A percentile compares a stretch with the other conserved stretches of the same genome.
Evolutionary conservation across 2,888 invertebrate species (phyloP).

Genomic region (Drosophila neonasuta): DNA sequence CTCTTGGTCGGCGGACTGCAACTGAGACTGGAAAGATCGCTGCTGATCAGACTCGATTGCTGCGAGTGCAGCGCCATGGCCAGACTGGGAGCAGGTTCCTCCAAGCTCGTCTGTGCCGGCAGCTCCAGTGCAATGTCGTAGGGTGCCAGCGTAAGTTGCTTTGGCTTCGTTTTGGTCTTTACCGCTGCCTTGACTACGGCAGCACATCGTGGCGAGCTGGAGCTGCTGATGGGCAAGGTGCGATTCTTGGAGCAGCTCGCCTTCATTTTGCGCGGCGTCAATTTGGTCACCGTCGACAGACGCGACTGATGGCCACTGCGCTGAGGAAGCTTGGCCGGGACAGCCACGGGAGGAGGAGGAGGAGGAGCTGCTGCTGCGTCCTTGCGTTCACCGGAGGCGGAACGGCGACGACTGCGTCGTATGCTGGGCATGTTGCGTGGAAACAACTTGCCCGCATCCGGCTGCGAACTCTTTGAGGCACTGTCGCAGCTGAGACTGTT

Average conservation of each 20-base stretch:
- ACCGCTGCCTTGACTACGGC: conserved; percentile 52
- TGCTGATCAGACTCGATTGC: conserved; percentile 71
- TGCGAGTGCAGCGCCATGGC: conserved; percentile 62
- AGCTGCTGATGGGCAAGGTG: conserved; percentile 10
- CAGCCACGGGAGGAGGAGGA: conserved; percentile 26
- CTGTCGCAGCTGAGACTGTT: conserved; percentile 60
- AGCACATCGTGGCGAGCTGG: background rate
- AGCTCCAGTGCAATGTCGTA: conserved; percentile 65
- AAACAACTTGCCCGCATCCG: conserved; percentile 77
- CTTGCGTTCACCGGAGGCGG: conserved; percentile 42
- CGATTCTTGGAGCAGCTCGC: conserved; percentile 71
- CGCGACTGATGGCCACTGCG: conserved; percentile 55
- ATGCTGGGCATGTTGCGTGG: conserved; percentile 81
- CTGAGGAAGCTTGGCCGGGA: conserved; percentile 42
- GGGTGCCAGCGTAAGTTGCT: conserved; percentile 67
- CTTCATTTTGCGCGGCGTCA: conserved; percentile 68
- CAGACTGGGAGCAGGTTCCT: conserved; percentile 46
- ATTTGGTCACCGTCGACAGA: conserved; percentile 68
- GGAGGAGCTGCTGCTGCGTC: conserved; percentile 27
- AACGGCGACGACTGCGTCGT: conserved; percentile 75
- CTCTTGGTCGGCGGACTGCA: conserved; percentile 10
- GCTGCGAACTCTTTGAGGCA: conserved; percentile 68
- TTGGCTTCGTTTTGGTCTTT: conserved; percentile 65
- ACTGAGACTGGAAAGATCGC: conserved; percentile 56
- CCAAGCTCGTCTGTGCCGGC: conserved; percentile 40